phyloP scores from a whole-genome alignment of 2,888 invertebrate species.

The Theristus sp. region DNA sequence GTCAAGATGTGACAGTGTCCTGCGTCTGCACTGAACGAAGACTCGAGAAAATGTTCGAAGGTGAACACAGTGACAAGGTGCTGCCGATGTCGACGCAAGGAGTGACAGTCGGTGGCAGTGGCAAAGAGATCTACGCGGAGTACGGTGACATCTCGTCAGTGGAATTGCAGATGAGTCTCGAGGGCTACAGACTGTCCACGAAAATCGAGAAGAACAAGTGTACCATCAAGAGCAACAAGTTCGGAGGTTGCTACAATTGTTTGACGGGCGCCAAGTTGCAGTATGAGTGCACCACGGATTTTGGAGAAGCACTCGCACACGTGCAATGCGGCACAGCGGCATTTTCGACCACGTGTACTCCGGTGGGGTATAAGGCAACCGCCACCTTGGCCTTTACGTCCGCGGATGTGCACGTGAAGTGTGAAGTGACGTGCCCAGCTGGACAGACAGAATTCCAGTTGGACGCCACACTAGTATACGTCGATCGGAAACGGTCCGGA shows the following conservation, averaged over 20 bases:
- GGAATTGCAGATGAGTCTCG: background rate
- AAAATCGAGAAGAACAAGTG: background rate
- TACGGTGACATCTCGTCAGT: background rate
- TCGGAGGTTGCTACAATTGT: constrained; percentile 5
- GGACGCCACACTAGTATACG: constrained; percentile 38
- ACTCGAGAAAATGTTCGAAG: background rate
- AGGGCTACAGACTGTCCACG: background rate
- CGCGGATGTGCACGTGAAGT: background rate
- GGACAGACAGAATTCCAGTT: constrained; percentile 3
- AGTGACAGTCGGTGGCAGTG: background rate
- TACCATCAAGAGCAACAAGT: background rate
- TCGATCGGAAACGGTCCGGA: background rate
- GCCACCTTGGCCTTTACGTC: background rate
- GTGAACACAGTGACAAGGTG: background rate
- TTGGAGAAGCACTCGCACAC: constrained; percentile 4
- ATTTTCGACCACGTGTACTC: background rate
- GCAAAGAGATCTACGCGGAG: background rate
- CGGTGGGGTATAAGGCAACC: background rate
- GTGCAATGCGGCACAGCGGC: background rate
- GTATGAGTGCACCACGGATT: constrained; percentile 3
- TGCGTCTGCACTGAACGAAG: background rate
- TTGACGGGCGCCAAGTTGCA: constrained; percentile 1
- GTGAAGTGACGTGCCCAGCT: constrained; percentile 2
- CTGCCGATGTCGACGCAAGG: background rate
- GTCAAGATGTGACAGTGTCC: background rate